phyloP scores from a whole-genome alignment of 2,113 vertebrate genomes.

The Brevimyrus niger region DNA sequence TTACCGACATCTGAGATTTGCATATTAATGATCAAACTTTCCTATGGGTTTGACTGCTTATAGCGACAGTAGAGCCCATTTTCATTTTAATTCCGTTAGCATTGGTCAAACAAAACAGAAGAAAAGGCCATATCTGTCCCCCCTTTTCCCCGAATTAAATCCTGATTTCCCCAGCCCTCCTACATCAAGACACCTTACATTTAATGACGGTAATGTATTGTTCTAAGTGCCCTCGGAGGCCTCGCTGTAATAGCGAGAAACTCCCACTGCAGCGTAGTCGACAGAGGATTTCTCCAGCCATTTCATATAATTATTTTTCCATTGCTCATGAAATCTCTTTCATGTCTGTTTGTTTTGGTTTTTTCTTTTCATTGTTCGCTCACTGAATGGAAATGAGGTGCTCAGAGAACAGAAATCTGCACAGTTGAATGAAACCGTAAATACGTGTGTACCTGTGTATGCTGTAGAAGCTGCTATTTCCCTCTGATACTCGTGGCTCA shows the following conservation, averaged over 20 bases:
- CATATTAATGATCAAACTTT: slow-evolving; percentile 18
- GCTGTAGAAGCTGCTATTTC: background rate
- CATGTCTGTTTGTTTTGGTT: slow-evolving; percentile 41
- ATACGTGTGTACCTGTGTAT: background rate
- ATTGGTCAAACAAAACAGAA: slow-evolving; percentile 39
- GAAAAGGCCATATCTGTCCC: slow-evolving; percentile 16
- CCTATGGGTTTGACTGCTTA: background rate
- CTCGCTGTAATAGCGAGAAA: slow-evolving; percentile 47
- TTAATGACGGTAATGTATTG: slow-evolving; percentile 65
- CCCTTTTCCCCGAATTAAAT: slow-evolving; percentile 43
- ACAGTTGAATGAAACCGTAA: no score
- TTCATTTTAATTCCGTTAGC: slow-evolving; percentile 14
- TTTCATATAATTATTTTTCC: slow-evolving; percentile 23
- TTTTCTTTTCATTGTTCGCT: slow-evolving; percentile 29
- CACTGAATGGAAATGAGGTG: background rate
- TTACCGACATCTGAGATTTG: slow-evolving; percentile 15
- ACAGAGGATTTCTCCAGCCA: slow-evolving; percentile 42
- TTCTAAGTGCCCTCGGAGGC: slow-evolving; percentile 58
- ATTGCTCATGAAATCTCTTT: slow-evolving; percentile 15
- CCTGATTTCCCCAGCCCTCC: slow-evolving; percentile 52
- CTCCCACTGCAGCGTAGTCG: slow-evolving; percentile 41
- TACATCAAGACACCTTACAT: slow-evolving; percentile 57
- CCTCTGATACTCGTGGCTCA: background rate
- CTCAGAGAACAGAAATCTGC: background rate
- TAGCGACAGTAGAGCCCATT: background rate